phyloP scores from a whole-genome alignment of 2,797 vertebrate genomes.

The Anas bernieri region DNA sequence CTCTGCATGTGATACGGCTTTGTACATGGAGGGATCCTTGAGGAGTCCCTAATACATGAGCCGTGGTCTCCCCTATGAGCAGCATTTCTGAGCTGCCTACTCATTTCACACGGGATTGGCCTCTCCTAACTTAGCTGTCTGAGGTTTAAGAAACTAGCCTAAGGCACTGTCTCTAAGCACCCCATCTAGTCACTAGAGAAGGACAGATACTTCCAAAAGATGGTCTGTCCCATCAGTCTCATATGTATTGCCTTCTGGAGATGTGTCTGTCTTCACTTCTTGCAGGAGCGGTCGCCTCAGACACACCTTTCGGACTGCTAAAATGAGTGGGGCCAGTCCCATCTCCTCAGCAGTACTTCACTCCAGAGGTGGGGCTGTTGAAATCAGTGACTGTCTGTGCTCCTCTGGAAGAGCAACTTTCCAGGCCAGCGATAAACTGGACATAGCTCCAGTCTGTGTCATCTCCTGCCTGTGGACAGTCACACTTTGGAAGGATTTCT shows the following conservation, averaged over 20 bases:
- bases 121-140: background rate
- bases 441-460: rapidly evolving
- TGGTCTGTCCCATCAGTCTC: background rate
- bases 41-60: background rate
- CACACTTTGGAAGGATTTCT: background rate
- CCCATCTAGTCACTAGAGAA: background rate
- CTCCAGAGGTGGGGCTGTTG: background rate
- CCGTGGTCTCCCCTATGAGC: background rate
- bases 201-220: background rate
- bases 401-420: background rate
- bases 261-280: background rate
- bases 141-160: background rate
- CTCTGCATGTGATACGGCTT: rapidly evolving
- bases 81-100: background rate
- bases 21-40: background rate
- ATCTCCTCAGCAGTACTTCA: background rate
- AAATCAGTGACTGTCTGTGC: background rate
- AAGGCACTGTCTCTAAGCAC: background rate
- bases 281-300: background rate
- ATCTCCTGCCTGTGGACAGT: background rate
- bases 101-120: background rate
- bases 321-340: background rate
- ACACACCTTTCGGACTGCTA: background rate
- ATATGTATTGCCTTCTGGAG: background rate
- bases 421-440: background rate